Conservation (phyloP, 1,140 invertebrate species). For the Ceratina australensis region DNA sequence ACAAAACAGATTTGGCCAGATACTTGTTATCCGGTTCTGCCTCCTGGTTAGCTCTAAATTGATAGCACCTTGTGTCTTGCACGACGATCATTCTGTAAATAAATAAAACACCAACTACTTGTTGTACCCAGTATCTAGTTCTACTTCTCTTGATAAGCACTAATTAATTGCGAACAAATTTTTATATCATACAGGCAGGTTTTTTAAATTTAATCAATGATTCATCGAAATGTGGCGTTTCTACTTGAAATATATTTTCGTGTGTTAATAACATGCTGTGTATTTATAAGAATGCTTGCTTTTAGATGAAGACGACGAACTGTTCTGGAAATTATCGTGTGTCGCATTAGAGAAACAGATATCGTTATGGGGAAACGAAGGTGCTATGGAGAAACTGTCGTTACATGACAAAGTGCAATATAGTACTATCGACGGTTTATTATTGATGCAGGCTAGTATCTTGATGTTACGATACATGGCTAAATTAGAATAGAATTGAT, state of each 20-base stretch:
- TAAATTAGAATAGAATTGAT: not conserved
- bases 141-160: constrained; percentile 5
- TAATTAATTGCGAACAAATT: constrained; percentile 9
- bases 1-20: constrained; percentile 72
- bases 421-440: constrained; percentile 70
- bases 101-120: constrained; percentile 52
- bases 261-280: constrained; percentile 1
- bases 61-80: constrained; percentile 60
- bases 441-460: constrained; percentile 71
- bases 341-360: constrained; percentile 68
- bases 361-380: constrained; percentile 64
- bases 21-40: constrained; percentile 69
- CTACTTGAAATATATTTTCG: constrained; percentile 11
- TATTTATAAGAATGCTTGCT: constrained; percentile 10
- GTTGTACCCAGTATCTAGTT: constrained; percentile 21
- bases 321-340: constrained; percentile 75
- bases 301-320: constrained; percentile 66
- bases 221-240: constrained; percentile 4
- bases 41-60: constrained; percentile 71
- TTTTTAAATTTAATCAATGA: not conserved
- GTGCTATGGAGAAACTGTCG: constrained; percentile 59
- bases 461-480: not conserved
- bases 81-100: constrained; percentile 65
- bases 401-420: constrained; percentile 63
- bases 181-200: not conserved